These are phyloP conservation scores for Setophaga kirtlandii DNA, from an alignment of 2,113 vertebrate species.

Conservation along the genomic window DNA sequence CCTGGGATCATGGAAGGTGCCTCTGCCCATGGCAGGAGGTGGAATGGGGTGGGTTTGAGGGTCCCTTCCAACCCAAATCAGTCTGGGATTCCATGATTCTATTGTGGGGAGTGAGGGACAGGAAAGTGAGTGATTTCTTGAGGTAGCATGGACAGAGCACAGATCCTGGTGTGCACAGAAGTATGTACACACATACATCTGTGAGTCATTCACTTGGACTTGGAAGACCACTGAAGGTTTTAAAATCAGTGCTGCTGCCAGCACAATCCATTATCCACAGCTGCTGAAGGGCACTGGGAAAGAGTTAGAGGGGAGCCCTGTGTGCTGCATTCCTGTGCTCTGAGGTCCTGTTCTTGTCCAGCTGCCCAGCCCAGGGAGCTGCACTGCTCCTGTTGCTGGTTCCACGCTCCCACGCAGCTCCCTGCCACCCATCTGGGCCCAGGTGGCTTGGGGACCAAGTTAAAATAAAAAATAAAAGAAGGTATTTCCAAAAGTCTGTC, in stretches of 20 bases:
- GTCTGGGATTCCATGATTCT: neutral
- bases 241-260: neutral
- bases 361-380: neutral
- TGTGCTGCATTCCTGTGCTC: constrained; percentile 42
- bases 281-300: neutral
- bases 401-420: neutral
- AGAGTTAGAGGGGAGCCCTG: neutral
- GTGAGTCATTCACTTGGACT: constrained; percentile 2
- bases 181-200: neutral
- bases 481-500: neutral
- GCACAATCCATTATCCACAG: constrained; percentile 12
- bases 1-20: neutral
- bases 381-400: neutral
- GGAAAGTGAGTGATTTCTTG: neutral
- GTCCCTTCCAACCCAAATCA: neutral
- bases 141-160: neutral
- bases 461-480: neutral
- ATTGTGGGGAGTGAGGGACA: neutral
- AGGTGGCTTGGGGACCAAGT: neutral
- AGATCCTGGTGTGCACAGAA: neutral
- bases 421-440: neutral
- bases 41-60: neutral
- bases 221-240: constrained; percentile 12
- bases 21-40: neutral
- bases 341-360: constrained; percentile 44